Evolutionary conservation across 1,140 invertebrate genomes (phyloP).

Genomic region (Harlomillsia oculata): DNA sequence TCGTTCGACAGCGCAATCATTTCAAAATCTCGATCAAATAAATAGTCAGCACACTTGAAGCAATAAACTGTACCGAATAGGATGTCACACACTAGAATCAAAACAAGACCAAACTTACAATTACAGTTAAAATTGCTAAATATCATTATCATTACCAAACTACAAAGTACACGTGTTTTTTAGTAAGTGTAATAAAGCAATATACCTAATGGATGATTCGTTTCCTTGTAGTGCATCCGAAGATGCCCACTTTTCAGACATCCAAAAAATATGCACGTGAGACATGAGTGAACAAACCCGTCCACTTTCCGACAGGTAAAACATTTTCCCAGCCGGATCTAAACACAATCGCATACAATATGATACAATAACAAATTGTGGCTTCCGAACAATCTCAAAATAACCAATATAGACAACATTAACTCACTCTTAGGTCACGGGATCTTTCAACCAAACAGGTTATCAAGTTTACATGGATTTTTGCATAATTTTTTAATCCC

Average conservation of each 20-base stretch:
- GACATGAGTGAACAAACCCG: conserved; percentile 63
- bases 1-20: conserved; percentile 51
- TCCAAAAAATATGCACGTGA: conserved; percentile 85
- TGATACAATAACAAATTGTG: too few species aligned
- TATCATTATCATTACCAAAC: too few species aligned
- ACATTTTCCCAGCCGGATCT: conserved; percentile 21
- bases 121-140: too few species aligned
- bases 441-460: conserved; percentile 5
- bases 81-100: conserved; percentile 51
- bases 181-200: not conserved
- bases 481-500: conserved; percentile 12
- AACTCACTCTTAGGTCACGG: conserved; percentile 3
- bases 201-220: conserved; percentile 66
- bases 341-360: too few species aligned
- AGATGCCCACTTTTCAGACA: conserved; percentile 73
- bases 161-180: too few species aligned
- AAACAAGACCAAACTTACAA: conserved; percentile 7
- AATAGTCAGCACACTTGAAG: conserved; percentile 80
- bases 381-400: too few species aligned
- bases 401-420: too few species aligned
- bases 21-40: conserved; percentile 66
- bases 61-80: conserved; percentile 85
- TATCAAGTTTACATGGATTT: conserved; percentile 20
- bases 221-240: conserved; percentile 67
- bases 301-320: conserved; percentile 13